Evolutionary conservation across 2,797 vertebrate genomes (phyloP), one percentile per base, ranked within the genome.

Genomic region (Podarcis lilfordi): DNA sequence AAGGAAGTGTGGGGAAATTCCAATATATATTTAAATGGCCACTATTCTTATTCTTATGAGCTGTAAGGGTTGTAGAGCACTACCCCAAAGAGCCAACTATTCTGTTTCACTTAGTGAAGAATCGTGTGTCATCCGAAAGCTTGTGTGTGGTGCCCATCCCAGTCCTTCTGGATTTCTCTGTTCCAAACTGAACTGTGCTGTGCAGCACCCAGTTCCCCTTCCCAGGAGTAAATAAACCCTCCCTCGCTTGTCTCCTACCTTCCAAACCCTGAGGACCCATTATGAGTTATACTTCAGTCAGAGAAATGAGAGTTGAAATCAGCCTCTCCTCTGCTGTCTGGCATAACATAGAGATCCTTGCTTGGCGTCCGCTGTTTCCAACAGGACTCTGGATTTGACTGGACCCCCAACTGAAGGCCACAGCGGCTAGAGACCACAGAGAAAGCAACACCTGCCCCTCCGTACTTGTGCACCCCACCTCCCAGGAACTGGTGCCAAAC

Each of bases 381-480:
- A 55, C 50, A 55, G 50, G 50, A 55, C 13, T 0, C 50, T 55
- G 13, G 13, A 55, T 15, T 55, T 55, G 50, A 55, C 50, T 55
- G 50, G 13, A 55, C 13, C 3, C 50, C 13, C 50, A 55, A 1
- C 11, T 55, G 50, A 55, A 55, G 50, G 50, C 13, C 50, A 15
- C 50, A 55, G 13, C 3, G 13, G 50, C 43, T 25, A 77, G 19
- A 45, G 37, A 11, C 11, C 6, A 2, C 61, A 15, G 27, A 1
- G 19, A 72, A 15, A 25, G 1, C 32, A 25, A 8, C 11, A 74
- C 19, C 32, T 23, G 1, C 9, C 9, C 8, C 25, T 19, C 45
- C 17, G 13, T n/a, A 3, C 8, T 5, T 19, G 10, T 21, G 21
- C 7, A 17, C 0, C 13, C 8, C 32, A 7, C 4, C 23, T 10